Evolutionary conservation across 1,140 invertebrate genomes (phyloP), one percentile per base, ranked within the genome.

Genomic region (Musca vetustissima): DNA sequence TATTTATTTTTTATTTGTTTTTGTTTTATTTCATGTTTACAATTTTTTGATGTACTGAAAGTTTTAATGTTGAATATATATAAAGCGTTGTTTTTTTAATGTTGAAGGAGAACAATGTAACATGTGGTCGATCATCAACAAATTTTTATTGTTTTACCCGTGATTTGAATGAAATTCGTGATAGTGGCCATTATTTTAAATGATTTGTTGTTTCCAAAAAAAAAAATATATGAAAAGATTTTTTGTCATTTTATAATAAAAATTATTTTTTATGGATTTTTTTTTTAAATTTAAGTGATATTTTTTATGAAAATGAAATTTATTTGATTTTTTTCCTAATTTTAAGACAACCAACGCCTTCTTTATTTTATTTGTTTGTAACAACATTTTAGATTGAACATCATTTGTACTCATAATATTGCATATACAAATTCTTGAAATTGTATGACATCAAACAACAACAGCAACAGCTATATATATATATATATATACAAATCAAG

Each of bases 81-180:
- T n/a, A 49, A 9, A 8, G 3, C 28, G 8, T 25, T 49, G 43
- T 49, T 52, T 52, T 52, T 4, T 52, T 28, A 28, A 28, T 52
- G 22, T 52, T 21, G 9, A 19, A 6, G 22, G 22, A 52, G 22
- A 52, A 52, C 22, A 52, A 6, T 52, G 8, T 17, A 52, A 24
- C 22, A 8, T n/a, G 3, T 24, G 55, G 19, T 25, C 25, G 64
- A 24, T 13, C 43, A 22, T 24, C 48, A 19, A 24, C 15, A 66
- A 36, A 22, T 32, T 21, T 32, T 50, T 66, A 25, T 53, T 66
- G 28, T 59, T 77, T 73, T 17, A 64, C 19, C 77, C 75, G 78
- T 80, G 78, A 80, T 80, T 78, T 78, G 75, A 80, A 80, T 80
- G 76, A 78, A 80, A 80, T 80, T 80, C 78, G 75, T 80, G 77